Evolutionary conservation across 2,888 invertebrate species (phyloP).

Genomic region (Dascillus cervinus): DNA sequence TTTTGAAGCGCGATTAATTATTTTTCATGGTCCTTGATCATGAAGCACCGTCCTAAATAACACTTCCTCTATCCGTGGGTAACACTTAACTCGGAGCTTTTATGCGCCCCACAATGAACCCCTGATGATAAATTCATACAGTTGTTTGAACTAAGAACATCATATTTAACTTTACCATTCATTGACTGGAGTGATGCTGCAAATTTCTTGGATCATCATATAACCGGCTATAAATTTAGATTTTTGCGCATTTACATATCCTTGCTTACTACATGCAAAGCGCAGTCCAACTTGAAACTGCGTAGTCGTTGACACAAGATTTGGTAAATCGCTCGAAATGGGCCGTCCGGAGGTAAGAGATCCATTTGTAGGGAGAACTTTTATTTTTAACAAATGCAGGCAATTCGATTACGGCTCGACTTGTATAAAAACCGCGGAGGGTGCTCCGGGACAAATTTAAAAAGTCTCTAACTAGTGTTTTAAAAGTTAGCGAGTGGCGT

Average conservation of each 20-base stretch:
- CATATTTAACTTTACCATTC: conserved; percentile 13
- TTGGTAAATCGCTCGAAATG: too few relatives aligned
- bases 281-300: too few relatives aligned
- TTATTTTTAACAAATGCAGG: conserved; percentile 26
- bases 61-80: conserved; percentile 18
- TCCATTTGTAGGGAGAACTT: conserved; percentile 17
- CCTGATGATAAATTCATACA: conserved; percentile 20
- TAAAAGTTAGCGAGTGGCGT: conserved; percentile 42
- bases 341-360: conserved; percentile 11
- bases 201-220: conserved; percentile 7
- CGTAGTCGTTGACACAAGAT: too few relatives aligned
- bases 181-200: conserved; percentile 10
- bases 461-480: conserved; percentile 43
- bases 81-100: conserved; percentile 15
- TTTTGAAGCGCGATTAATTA: conserved; percentile 42
- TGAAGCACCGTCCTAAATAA: conserved; percentile 26
- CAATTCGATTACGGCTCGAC: conserved; percentile 33
- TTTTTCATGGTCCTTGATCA: conserved; percentile 43
- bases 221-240: too few relatives aligned
- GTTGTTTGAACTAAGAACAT: conserved; percentile 14
- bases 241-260: too few relatives aligned
- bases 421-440: conserved; percentile 26
- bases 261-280: too few relatives aligned
- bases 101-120: conserved; percentile 15
- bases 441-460: conserved; percentile 38